A percentile compares a stretch with the other conserved stretches of the same genome.
phyloP scores from a whole-genome alignment of 1,140 invertebrate species.

The Tetramorium simillimum region DNA sequence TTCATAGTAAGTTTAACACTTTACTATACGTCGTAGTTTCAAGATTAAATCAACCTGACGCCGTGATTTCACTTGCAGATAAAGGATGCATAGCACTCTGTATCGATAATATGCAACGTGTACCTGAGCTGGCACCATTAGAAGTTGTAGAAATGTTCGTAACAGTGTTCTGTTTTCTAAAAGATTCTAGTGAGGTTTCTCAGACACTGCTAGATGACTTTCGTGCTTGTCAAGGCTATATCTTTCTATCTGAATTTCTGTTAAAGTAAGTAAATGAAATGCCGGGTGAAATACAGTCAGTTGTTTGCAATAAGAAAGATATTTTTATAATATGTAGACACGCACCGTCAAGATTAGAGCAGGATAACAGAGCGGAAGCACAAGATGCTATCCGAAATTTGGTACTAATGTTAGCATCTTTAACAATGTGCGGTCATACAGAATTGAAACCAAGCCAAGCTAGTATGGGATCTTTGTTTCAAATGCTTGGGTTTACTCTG shows the following conservation, averaged over 20 bases:
- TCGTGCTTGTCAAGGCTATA: constrained; percentile 96
- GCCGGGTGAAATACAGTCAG: background rate
- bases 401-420: constrained; percentile 96
- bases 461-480: constrained; percentile 95
- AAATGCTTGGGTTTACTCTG: constrained; percentile 96
- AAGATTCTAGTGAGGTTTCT: constrained; percentile 99
- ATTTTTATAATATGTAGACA: constrained; percentile 76
- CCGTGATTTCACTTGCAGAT: constrained; percentile 87
- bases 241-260: constrained; percentile 97
- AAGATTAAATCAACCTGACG: background rate
- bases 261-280: constrained; percentile 90
- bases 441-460: constrained; percentile 94
- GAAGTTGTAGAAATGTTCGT: constrained; percentile 99
- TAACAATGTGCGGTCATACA: constrained; percentile 96
- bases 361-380: constrained; percentile 91
- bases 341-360: constrained; percentile 89
- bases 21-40: background rate
- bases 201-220: constrained; percentile 98
- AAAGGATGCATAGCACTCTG: constrained; percentile 98
- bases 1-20: constrained; percentile 92
- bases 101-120: constrained; percentile 98
- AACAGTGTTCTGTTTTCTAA: constrained; percentile 98
- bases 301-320: constrained; percentile 29
- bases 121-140: constrained; percentile 95
- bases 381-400: constrained; percentile 96